These are phyloP conservation scores for Pangasius macronema DNA, from an alignment of 2,797 vertebrate species.

Conservation along the genomic window DNA sequence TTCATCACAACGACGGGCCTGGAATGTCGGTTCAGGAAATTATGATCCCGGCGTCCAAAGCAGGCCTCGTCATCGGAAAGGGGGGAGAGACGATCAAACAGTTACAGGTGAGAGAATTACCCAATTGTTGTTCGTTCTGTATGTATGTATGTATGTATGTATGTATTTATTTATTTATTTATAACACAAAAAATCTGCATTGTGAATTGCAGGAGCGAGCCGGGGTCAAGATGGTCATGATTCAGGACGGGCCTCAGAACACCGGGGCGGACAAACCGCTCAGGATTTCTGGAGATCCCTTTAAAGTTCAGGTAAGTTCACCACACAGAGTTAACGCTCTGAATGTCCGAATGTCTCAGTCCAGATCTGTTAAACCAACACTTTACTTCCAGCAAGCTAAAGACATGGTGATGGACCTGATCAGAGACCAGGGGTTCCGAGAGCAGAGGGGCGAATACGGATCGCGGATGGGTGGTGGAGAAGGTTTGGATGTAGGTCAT, in stretches of 20 bases:
- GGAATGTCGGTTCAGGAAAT: constrained; percentile 97
- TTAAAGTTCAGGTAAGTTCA: constrained; percentile 91
- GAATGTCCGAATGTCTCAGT: neutral
- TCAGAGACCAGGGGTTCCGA: constrained; percentile 96
- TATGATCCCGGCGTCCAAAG: constrained; percentile 97
- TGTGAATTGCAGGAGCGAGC: constrained; percentile 83
- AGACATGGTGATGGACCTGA: constrained; percentile 99
- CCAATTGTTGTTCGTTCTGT: neutral
- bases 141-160: no score
- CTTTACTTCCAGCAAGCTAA: constrained; percentile 89
- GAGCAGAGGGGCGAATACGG: constrained; percentile 97
- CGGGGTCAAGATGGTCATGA: constrained; percentile 99
- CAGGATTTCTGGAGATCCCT: constrained; percentile 97
- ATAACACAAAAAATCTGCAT: no score
- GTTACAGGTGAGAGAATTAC: constrained; percentile 79
- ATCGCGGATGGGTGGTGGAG: constrained; percentile 88
- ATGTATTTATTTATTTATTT: neutral
- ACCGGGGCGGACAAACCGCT: constrained; percentile 98
- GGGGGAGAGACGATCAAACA: constrained; percentile 99
- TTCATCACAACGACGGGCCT: constrained; percentile 92
- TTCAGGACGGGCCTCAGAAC: constrained; percentile 98
- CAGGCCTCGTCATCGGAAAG: constrained; percentile 96
- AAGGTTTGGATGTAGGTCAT: constrained; percentile 87
- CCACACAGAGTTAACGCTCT: fast-evolving
- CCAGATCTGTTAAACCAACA: fast-evolving